Base-by-base conservation (phyloP, 2,113 vertebrate genomes). In the Engraulis encrasicolus region DNA sequence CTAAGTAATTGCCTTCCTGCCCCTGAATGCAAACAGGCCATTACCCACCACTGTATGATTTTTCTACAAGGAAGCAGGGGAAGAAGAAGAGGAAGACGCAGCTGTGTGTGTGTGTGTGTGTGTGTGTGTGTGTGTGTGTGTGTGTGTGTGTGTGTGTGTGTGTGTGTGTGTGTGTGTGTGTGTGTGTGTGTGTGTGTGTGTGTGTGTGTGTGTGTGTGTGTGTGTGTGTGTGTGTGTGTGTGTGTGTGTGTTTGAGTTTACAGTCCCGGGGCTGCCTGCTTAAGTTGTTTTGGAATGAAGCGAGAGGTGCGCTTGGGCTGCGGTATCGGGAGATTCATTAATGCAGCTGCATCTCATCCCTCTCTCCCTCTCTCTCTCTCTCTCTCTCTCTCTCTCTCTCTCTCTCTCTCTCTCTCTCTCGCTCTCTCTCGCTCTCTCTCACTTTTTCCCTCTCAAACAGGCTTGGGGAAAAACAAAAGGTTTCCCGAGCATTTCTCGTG, bases 1-100 rank as follows among this genome's bases (percentile, higher is more conserved):
- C 89, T 90, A 91, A 91, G 91, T 91, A 90, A 90, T 91, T 90
- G 89, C 88, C 85, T 89, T 90, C 86, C 89, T 91, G 89, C 87
- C 89, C 89, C 89, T 85, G 89, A 91, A 90, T 90, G 82, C 89
- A 88, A 89, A 86, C 89, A 90, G 88, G 90, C 87, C 89, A 91
- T 90, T 91, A 90, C 84, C 89, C 90, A 88, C 88, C 87, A 88
- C 89, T 90, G 86, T 89, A 89, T 89, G 87, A 90, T 90, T 89
- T n/a, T 87, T 87, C 85, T 83, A 83, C 84, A 87, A 61, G 78
- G 87, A 89, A 90, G 85, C 23, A 2, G 27, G 23, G n/a, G 23
- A 23, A 27, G 9, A 27, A 23, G n/a, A 23, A 23, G 78, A 45
- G 58, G 71, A 31, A n/a, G n/a, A n/a, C n/a, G n/a, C n/a, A n/a